A percentile compares a stretch with the other conserved stretches of the same genome.
phyloP scores from a whole-genome alignment of 1,140 invertebrate genomes.

The Zaprionus kolodkinae region DNA sequence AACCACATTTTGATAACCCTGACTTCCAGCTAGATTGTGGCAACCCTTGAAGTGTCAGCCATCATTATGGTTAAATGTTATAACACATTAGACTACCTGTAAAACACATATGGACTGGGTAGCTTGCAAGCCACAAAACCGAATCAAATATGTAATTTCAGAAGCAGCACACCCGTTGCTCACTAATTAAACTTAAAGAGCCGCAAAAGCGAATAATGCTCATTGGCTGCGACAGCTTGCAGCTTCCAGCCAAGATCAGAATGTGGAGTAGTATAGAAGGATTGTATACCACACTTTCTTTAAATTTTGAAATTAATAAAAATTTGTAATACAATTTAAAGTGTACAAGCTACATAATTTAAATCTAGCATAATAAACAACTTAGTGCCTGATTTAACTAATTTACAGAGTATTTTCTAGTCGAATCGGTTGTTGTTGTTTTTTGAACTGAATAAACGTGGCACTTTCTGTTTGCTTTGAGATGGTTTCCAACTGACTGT shows the following conservation, averaged over 20 bases:
- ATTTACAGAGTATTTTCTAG: not conserved
- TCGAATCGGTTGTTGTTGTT: conserved; percentile 11
- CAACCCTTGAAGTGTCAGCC: conserved; percentile 22
- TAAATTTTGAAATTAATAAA: too few species aligned
- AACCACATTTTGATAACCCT: conserved; percentile 1
- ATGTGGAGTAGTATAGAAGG: not conserved
- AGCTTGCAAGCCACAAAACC: conserved; percentile 57
- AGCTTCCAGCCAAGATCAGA: not conserved
- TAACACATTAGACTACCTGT: not conserved
- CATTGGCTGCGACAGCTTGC: conserved; percentile 20
- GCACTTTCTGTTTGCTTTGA: conserved; percentile 53
- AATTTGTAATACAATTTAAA: too few species aligned
- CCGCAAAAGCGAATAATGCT: conserved; percentile 54
- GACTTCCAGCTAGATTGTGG: not conserved
- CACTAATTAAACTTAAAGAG: conserved; percentile 72
- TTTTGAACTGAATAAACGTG: conserved; percentile 38
- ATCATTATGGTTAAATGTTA: conserved; percentile 9
- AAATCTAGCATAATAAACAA: not conserved
- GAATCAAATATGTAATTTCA: conserved; percentile 53
- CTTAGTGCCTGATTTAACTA: too few species aligned
- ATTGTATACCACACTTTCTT: too few species aligned
- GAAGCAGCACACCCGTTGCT: not conserved
- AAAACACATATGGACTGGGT: not conserved
- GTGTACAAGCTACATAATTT: too few species aligned
- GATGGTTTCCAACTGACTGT: conserved; percentile 55